Evolutionary conservation across 2,888 invertebrate genomes (phyloP).

Genomic region (Hybos culiciformis): DNA sequence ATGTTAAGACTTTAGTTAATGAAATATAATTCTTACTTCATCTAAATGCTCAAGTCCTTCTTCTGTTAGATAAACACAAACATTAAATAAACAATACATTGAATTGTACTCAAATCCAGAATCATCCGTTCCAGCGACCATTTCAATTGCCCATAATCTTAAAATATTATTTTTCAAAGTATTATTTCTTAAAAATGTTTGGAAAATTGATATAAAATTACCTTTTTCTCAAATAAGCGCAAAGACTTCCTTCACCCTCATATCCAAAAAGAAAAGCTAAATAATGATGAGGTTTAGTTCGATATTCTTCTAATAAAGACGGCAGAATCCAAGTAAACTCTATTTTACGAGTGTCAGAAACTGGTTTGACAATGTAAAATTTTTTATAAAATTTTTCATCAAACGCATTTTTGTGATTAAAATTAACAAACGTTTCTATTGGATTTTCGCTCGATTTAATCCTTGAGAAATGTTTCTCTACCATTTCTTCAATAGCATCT

Average conservation of each 20-base stretch:
- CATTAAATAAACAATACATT: conserved; percentile 59
- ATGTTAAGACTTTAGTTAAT: not conserved
- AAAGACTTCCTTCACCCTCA: conserved; percentile 74
- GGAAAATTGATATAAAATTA: conserved; percentile 23
- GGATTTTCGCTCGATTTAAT: conserved; percentile 54
- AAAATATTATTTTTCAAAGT: conserved; percentile 13
- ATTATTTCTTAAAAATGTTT: not conserved
- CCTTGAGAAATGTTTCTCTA: conserved; percentile 47
- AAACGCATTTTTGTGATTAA: conserved; percentile 26
- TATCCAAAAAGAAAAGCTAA: conserved; percentile 69
- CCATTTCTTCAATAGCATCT: conserved; percentile 30
- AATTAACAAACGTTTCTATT: conserved; percentile 45
- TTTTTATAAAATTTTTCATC: conserved; percentile 26
- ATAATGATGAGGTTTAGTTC: conserved; percentile 45
- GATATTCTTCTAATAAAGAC: conserved; percentile 24
- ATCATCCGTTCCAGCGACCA: conserved; percentile 57
- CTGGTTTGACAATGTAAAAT: conserved; percentile 57
- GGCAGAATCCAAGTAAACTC: conserved; percentile 34
- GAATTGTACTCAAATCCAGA: conserved; percentile 67
- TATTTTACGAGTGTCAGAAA: conserved; percentile 57
- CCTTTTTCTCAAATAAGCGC: conserved; percentile 61
- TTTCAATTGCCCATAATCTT: conserved; percentile 63
- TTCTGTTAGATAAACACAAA: conserved; percentile 63
- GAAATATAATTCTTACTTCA: conserved; percentile 40
- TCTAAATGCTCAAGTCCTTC: conserved; percentile 57